These are phyloP conservation scores for Abrostola triplasia DNA, from an alignment of 2,888 invertebrate genomes.

Conservation along the genomic window DNA sequence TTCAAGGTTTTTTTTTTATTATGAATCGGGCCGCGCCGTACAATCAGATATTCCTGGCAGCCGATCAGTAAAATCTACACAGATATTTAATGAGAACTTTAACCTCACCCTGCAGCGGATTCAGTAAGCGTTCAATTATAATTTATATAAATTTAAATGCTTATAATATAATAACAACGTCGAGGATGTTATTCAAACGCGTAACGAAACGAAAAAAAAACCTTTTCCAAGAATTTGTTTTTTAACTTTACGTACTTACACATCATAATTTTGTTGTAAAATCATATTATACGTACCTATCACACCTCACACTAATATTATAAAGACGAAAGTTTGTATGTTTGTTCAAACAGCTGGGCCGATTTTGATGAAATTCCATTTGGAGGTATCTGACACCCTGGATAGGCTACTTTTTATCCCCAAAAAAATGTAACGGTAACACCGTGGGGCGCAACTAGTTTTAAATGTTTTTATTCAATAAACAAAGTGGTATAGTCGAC, in stretches of 20 bases:
- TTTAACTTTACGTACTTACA: conserved; percentile 25
- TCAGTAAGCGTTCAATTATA: conserved; percentile 41
- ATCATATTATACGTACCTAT: conserved; percentile 20
- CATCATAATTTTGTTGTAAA: conserved; percentile 6
- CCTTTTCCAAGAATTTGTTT: conserved; percentile 20
- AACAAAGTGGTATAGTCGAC: conserved; percentile 23
- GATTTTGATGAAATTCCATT: too few species aligned
- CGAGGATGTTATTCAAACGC: conserved; percentile 31
- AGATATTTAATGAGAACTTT: conserved; percentile 72
- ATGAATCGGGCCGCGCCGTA: conserved; percentile 57
- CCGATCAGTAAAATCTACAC: conserved; percentile 70
- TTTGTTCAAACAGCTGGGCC: too few species aligned
- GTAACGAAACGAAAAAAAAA: conserved; percentile 23
- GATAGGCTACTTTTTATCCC: too few species aligned
- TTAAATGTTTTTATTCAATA: conserved; percentile 22
- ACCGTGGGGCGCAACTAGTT: too few species aligned
- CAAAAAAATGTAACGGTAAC: too few species aligned
- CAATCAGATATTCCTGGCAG: conserved; percentile 70
- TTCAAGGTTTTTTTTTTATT: conserved; percentile 70
- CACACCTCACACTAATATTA: too few species aligned
- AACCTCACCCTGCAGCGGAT: conserved; percentile 59
- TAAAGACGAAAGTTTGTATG: too few species aligned
- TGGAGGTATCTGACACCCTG: too few species aligned
- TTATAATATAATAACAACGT: conserved; percentile 26
- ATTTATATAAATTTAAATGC: conserved; percentile 38